These are phyloP conservation scores for Acleris emargana DNA, from an alignment of 2,888 invertebrate species.

Conservation along the genomic window DNA sequence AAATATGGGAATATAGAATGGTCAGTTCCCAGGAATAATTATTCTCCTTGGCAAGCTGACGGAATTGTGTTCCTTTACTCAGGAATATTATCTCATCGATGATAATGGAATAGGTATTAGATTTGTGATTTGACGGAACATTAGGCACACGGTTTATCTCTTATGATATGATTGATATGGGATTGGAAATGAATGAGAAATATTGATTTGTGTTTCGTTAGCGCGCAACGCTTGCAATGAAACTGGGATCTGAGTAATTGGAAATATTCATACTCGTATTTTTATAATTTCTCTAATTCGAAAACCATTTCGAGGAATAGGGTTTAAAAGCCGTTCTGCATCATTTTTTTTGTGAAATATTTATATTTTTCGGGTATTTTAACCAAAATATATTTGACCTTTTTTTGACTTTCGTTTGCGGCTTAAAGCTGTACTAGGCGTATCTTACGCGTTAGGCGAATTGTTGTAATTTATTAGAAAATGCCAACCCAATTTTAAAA, in stretches of 20 bases:
- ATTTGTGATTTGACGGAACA: not conserved
- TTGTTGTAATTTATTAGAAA: no score
- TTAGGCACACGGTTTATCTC: not conserved
- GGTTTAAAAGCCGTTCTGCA: no score
- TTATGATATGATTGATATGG: not conserved
- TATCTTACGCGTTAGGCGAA: no score
- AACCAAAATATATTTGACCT: no score
- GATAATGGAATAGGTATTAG: constrained; percentile 1
- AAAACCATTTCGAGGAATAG: no score
- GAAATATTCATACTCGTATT: no score
- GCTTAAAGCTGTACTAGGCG: no score
- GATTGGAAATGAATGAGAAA: not conserved
- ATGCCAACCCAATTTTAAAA: no score
- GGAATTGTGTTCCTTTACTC: not conserved
- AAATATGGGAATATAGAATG: constrained; percentile 4
- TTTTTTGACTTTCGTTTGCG: no score
- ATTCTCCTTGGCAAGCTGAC: not conserved
- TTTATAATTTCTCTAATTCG: no score
- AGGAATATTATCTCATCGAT: not conserved
- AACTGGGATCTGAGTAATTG: not conserved
- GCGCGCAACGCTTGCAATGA: not conserved
- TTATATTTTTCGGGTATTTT: no score
- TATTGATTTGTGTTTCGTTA: not conserved
- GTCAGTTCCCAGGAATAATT: constrained; percentile 2
- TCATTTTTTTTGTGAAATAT: no score